Base-by-base conservation (phyloP, 1,140 invertebrate species). In the Pseudomyrmex gracilis region DNA sequence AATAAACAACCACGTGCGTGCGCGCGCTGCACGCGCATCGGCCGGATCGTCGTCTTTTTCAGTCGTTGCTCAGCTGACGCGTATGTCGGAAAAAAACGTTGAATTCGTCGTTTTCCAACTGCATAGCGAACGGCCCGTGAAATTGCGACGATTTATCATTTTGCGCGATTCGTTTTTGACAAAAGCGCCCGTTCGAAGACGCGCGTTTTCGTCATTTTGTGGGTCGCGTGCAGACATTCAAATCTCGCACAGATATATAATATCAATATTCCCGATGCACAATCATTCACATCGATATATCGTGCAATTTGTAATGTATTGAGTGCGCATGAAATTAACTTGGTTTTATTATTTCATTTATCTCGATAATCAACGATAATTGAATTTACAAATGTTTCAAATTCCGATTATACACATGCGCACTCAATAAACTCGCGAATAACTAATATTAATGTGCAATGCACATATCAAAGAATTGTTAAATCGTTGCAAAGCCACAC, bases 141-240 rank as follows among this genome's bases (percentile, higher is more conserved):
- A 66, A 73, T 82, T 51, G 68, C 63, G 67, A 17, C n/a, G 51
- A 85, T 78, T 86, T 85, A 73, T 86, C 61, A 85, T 82, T 63
- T 34, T 53, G 15, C 61, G n/a, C 12, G 51, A 76, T 55, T 84
- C 43, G 74, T 51, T 68, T 73, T 20, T 17, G 53, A 60, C 68
- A 24, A 74, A 20, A 53, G n/a, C 47, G 34, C 4, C n/a, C 15
- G 34, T 22, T n/a, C 13, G 15, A 12, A 67, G 17, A 24, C 15
- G 58, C 15, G 58, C 24, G 9, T 60, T 22, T 60, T 45, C 51
- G 45, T 57, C 22, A 45, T n/a, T 63, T 78, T 22, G 5, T n/a
- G 22, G 55, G 34, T 34, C 34, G 34, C 34, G 34, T 7, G 7
- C 34, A 5, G 63, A 74, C n/a, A 58, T 53, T 74, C 47, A 22